Conservation (phyloP, 2,113 vertebrate species). For the Carettochelys insculpta region DNA sequence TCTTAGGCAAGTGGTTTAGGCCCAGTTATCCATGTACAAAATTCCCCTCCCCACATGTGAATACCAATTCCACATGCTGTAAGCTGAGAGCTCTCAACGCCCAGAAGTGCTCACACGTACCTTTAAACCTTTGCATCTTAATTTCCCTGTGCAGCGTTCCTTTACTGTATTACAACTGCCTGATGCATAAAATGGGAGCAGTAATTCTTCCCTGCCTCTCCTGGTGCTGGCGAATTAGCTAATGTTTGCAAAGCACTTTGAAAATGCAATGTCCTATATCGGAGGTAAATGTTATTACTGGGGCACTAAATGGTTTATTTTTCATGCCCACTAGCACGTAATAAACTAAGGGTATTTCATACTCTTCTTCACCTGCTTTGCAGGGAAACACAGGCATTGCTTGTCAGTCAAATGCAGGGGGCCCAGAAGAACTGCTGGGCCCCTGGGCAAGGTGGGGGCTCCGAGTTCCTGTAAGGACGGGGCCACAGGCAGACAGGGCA, state of each 20-base stretch:
- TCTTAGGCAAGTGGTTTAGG: neutral
- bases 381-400: neutral
- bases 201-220: neutral
- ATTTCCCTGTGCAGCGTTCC: neutral
- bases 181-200: fast-evolving
- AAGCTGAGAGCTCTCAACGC: neutral
- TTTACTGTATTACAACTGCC: neutral
- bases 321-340: neutral
- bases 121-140: neutral
- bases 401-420: neutral
- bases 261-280: neutral
- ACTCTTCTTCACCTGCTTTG: neutral
- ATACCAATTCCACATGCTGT: neutral
- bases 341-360: neutral
- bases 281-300: neutral
- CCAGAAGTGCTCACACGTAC: neutral
- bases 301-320: neutral
- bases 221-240: neutral
- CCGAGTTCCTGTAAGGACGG: no score
- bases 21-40: neutral
- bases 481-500: no score
- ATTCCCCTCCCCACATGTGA: neutral
- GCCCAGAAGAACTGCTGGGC: no score
- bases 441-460: no score
- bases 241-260: neutral